A percentile compares a stretch with the other conserved stretches of the same genome.
These are phyloP conservation scores for Drosophila testacea DNA, from an alignment of 2,888 invertebrate genomes.

Conservation along the genomic window DNA sequence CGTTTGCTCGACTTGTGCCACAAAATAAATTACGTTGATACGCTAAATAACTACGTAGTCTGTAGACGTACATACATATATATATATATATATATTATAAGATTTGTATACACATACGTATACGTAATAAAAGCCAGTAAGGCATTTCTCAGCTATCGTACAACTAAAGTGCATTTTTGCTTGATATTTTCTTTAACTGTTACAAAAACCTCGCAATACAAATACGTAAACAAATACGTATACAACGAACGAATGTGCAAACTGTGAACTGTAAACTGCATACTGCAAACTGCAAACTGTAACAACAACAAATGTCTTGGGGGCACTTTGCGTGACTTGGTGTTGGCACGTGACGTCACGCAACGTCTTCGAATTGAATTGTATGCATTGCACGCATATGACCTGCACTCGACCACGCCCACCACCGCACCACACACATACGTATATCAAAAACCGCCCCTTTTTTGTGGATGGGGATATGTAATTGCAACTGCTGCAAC, in stretches of 20 bases:
- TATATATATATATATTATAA: background rate
- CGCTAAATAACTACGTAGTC: conserved; percentile 68
- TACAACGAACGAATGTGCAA: conserved; percentile 2
- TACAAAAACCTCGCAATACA: conserved; percentile 34
- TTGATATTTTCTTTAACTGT: conserved; percentile 74
- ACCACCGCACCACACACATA: conserved; percentile 5
- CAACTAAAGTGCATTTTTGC: conserved; percentile 77
- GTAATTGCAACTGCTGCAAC: conserved; percentile 24
- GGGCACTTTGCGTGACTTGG: conserved; percentile 62
- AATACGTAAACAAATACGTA: conserved; percentile 25
- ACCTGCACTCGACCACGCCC: conserved; percentile 45
- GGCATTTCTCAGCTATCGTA: conserved; percentile 64
- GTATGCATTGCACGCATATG: conserved; percentile 59
- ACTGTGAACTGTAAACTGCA: conserved; percentile 16
- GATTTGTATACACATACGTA: conserved; percentile 14
- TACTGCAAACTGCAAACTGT: conserved; percentile 20
- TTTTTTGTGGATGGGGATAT: conserved; percentile 17
- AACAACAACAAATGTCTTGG: conserved; percentile 46
- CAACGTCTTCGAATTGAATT: conserved; percentile 62
- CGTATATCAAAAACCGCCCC: conserved; percentile 17
- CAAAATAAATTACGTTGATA: conserved; percentile 73
- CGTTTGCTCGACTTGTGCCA: conserved; percentile 55
- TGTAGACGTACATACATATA: conserved; percentile 16
- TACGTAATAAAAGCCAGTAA: conserved; percentile 58
- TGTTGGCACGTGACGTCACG: conserved; percentile 63